Evolutionary conservation across 2,797 vertebrate genomes (phyloP).

Genomic region (Peromyscus aztecus): DNA sequence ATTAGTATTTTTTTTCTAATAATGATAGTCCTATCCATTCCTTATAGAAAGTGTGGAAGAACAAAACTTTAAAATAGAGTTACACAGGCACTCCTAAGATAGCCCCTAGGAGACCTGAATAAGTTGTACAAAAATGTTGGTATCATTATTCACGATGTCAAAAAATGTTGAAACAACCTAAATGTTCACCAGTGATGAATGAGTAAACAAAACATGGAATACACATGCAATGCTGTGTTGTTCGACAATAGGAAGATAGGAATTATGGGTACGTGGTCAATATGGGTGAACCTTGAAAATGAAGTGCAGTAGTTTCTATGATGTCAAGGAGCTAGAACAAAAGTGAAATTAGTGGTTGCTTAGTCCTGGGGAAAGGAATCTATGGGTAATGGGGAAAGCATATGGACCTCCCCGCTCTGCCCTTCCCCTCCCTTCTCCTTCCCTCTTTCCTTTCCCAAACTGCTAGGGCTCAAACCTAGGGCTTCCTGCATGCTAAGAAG

Average conservation of each 20-base stretch:
- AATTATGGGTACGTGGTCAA: constrained; percentile 7
- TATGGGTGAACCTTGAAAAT: not conserved
- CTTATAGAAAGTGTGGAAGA: constrained; percentile 44
- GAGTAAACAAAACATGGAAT: constrained; percentile 9
- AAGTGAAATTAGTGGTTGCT: constrained; percentile 28
- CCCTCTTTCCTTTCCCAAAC: not conserved
- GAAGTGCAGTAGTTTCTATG: constrained; percentile 47
- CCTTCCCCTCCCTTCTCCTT: not conserved
- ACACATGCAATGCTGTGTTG: constrained; percentile 29
- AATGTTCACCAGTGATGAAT: not conserved
- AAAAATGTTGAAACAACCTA: constrained; percentile 36
- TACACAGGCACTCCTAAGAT: not conserved
- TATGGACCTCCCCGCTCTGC: too few relatives aligned
- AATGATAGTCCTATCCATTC: constrained; percentile 9
- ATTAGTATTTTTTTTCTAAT: constrained; percentile 37
- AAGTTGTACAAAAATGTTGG: not conserved
- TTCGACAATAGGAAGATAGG: constrained; percentile 36
- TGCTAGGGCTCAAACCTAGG: not conserved
- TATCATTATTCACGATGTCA: constrained; percentile 34
- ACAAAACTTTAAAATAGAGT: not conserved
- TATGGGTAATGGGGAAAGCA: not conserved
- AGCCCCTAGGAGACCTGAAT: not conserved
- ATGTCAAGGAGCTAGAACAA: constrained; percentile 40
- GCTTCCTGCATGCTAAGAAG: not conserved
- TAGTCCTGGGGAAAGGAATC: not conserved